Evolutionary conservation across 1,140 invertebrate genomes (phyloP).

Genomic region (Cherax quadricarinatus): DNA sequence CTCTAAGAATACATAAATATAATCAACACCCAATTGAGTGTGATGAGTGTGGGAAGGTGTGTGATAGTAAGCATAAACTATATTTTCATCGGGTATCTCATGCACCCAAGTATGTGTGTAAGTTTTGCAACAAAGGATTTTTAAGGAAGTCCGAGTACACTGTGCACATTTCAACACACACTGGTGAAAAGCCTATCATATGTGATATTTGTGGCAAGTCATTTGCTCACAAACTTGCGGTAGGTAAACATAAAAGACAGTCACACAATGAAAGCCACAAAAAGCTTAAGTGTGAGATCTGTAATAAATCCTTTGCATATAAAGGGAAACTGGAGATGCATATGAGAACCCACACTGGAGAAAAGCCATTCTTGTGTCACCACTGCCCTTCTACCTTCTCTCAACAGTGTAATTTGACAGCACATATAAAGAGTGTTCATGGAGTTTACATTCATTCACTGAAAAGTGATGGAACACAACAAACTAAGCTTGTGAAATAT

Average conservation of each 20-base stretch:
- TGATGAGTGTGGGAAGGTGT: constrained; percentile 59
- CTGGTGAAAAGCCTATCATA: constrained; percentile 46
- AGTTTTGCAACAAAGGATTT: constrained; percentile 49
- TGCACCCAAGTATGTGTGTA: constrained; percentile 51
- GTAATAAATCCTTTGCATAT: constrained; percentile 54
- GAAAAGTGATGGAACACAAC: constrained; percentile 57
- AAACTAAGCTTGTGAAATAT: constrained; percentile 54
- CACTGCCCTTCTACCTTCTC: constrained; percentile 43
- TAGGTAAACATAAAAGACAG: constrained; percentile 57
- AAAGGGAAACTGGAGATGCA: constrained; percentile 45
- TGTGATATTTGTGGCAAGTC: constrained; percentile 58
- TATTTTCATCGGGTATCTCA: constrained; percentile 52
- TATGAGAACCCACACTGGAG: constrained; percentile 48
- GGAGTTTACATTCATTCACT: constrained; percentile 55
- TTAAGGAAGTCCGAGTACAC: constrained; percentile 46
- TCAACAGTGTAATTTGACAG: constrained; percentile 56
- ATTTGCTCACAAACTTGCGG: constrained; percentile 59
- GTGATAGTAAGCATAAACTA: constrained; percentile 62
- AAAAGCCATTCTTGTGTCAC: constrained; percentile 53
- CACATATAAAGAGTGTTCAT: constrained; percentile 61
- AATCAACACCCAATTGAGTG: constrained; percentile 45
- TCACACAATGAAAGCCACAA: constrained; percentile 59
- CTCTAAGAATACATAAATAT: constrained; percentile 49
- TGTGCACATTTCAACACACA: constrained; percentile 59
- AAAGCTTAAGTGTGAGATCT: constrained; percentile 55